Percentiles rank a stretch among this genome's conserved stretches.
These are phyloP conservation scores for Ophion slaviceki DNA, from an alignment of 2,888 invertebrate species.

Conservation along the genomic window DNA sequence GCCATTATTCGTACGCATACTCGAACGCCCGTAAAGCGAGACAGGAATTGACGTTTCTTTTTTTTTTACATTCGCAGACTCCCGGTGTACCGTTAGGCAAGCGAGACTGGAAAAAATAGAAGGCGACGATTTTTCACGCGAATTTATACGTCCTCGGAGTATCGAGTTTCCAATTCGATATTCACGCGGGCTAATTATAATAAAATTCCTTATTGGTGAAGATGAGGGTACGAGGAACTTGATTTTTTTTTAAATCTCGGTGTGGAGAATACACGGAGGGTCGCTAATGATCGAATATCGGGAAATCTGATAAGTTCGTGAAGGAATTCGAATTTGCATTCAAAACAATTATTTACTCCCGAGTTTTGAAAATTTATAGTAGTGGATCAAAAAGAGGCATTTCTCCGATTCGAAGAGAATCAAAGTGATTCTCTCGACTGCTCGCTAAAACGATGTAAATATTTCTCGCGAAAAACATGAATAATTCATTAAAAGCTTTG, in stretches of 20 bases:
- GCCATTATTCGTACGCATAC: conserved; percentile 8
- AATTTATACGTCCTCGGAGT: conserved; percentile 33
- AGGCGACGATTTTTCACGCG: conserved; percentile 38
- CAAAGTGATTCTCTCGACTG: background rate
- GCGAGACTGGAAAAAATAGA: conserved; percentile 16
- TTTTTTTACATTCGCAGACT: conserved; percentile 8
- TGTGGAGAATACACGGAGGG: background rate
- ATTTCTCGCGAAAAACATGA: background rate
- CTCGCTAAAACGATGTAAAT: background rate
- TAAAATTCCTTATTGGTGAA: conserved; percentile 54
- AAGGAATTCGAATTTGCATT: background rate
- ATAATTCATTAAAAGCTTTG: background rate
- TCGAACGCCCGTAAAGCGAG: conserved; percentile 2
- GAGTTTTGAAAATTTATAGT: background rate
- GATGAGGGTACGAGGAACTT: conserved; percentile 20
- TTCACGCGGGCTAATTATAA: conserved; percentile 59
- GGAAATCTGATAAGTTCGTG: background rate
- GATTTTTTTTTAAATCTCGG: background rate
- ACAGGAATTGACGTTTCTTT: conserved; percentile 3
- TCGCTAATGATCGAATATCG: conserved; percentile 4
- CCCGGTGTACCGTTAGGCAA: conserved; percentile 17
- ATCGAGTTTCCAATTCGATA: conserved; percentile 57
- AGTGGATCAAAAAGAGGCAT: background rate
- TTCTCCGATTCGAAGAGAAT: too few species aligned
- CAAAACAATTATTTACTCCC: background rate